Base-by-base conservation (phyloP, 1,140 invertebrate species). In the Drosophila elegans region DNA sequence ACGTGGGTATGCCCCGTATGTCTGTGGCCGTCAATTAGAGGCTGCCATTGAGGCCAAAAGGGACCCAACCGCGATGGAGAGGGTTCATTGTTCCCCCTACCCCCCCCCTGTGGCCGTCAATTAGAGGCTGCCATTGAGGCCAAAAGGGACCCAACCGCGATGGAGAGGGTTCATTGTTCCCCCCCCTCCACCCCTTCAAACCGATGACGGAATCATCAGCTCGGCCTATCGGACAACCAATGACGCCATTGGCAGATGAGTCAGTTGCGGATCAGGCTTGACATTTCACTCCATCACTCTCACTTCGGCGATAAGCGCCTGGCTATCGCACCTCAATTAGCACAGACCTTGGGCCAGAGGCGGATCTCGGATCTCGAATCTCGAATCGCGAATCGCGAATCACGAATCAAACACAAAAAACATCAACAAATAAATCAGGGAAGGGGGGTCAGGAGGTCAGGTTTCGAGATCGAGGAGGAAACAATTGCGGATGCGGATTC, bases 161-260 rank as follows among this genome's bases (percentile, higher is more conserved):
- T 42, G 3, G 27, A 36, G 42, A 48, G 16, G 16, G 56, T 59
- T 59, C 21, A 59, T 10, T 62, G 44, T 16, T n/a, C 44, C 12
- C 29, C 9, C 3, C 1, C 13, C 16, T 21, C 16, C 16, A 0
- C 16, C 16, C 1, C 16, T 1, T 1, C 16, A 21, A 21, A 6
- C 1, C 29, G 48, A 52, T 25, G 16, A 32, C 38, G 16, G 42
- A 42, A 71, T 41, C 54, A 27, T 48, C 48, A 34, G 3, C 45
- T 48, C 12, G 3, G 12, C 11, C 46, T 49, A 29, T 32, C 46
- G 25, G 3, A 29, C 32, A 36, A 9, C 1, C 4, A 39, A 39
- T 56, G 75, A 81, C 66, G 67, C 72, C 78, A 81, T 59, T 13
- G 12, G 12, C 6, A 3, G 21, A 46, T 81, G 78, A 81, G n/a